Evolutionary conservation across 2,797 vertebrate genomes (phyloP).

Genomic region (Argyrosomus regius): DNA sequence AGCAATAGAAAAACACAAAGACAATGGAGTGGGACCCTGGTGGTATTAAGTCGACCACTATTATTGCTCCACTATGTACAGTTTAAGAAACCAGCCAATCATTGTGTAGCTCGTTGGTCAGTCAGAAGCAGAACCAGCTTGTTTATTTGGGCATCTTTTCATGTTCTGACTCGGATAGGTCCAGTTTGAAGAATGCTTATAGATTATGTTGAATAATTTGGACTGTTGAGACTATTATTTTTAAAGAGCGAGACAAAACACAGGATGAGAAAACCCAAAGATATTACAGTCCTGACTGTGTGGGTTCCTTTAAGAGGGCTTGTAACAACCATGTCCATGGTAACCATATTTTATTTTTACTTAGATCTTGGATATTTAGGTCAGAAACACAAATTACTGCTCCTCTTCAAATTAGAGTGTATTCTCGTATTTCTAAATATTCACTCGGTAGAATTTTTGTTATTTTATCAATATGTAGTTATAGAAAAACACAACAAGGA

Average conservation of each 20-base stretch:
- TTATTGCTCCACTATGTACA: slow-evolving; percentile 14
- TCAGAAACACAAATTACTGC: no score
- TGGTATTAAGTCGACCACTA: neutral
- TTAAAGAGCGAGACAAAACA: no score
- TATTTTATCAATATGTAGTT: no score
- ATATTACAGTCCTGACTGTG: neutral
- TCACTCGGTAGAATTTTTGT: neutral
- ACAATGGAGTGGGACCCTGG: slow-evolving; percentile 6
- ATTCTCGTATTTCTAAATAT: neutral
- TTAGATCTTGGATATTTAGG: no score
- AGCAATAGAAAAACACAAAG: neutral
- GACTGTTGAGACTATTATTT: neutral
- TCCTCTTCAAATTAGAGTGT: neutral
- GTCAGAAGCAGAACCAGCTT: neutral
- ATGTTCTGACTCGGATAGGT: neutral
- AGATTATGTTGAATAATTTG: neutral
- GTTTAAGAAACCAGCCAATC: slow-evolving; percentile 10
- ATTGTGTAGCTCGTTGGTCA: neutral
- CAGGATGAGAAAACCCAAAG: neutral
- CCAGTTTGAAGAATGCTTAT: neutral
- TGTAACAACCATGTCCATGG: neutral
- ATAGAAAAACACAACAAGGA: no score
- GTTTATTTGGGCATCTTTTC: neutral
- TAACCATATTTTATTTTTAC: neutral
- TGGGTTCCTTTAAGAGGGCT: neutral